Evolutionary conservation across 2,888 invertebrate genomes (phyloP), one percentile per base, ranked within the genome.

Genomic region (Nemotelus nigrinus): DNA sequence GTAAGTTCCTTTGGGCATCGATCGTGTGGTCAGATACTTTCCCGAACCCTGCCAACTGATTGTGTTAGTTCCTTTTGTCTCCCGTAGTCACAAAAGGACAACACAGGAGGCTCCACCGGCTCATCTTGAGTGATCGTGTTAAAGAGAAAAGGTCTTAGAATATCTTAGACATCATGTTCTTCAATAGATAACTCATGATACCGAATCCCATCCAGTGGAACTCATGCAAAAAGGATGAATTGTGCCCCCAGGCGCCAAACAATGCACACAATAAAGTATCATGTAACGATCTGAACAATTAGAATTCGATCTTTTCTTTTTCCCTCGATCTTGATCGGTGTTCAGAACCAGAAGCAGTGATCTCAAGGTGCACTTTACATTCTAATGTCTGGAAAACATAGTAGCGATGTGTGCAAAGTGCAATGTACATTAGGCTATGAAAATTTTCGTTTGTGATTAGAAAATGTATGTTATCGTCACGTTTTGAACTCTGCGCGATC

Each of bases 401-500:
- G 25, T 25, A 25, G 25, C 25, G 25, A 25, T 25, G 25, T 25
- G 25, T 25, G 25, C 25, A 25, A 25, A 25, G 25, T 25, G 25
- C 25, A 25, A 25, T 25, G 25, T 25, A 25, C 25, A 25, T 25
- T 25, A 25, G 25, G 1, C 25, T 25, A 25, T 25, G 70, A 70
- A 70, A 70, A 25, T 25, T 70, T 70, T 70, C 53, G 45, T 70
- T 70, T 70, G 70, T 70, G 70, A 70, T 70, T 70, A 70, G 70
- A 70, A 65, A 70, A 53, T 70, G 44, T 70, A 53, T 70, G 70
- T 70, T 70, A 70, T 70, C 70, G 70, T 70, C 70, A 70, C 70
- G 70, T 70, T 70, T 70, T 70, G 70, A 70, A 70, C 70, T 70
- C 70, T 70, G 70, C 55, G 70, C 70, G 70, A 70, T 70, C 70